A percentile compares a stretch with the other conserved stretches of the same genome.
phyloP scores from a whole-genome alignment of 2,113 vertebrate genomes.

The Oreochromis niloticus region DNA sequence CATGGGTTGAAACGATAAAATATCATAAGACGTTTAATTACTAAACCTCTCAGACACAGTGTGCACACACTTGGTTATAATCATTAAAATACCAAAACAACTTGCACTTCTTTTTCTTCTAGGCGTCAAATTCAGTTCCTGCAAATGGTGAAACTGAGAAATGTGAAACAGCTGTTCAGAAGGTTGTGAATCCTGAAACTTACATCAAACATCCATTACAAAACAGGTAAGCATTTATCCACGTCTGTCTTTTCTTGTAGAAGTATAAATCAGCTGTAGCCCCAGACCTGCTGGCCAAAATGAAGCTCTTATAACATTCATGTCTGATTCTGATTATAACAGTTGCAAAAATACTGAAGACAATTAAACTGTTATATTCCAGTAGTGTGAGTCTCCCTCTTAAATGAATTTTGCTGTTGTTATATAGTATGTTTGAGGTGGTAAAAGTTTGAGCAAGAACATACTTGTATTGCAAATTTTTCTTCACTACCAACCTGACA shows the following conservation, averaged over 20 bases:
- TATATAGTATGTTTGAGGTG: not conserved
- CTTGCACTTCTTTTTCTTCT: not conserved
- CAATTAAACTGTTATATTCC: fast-evolving
- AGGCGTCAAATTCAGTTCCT: slow-evolving; percentile 85
- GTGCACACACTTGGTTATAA: not conserved
- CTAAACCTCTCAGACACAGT: fast-evolving
- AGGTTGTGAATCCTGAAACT: slow-evolving; percentile 82
- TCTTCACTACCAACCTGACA: not conserved
- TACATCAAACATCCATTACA: slow-evolving; percentile 97
- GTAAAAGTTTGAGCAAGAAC: not conserved
- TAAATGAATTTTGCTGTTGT: not conserved
- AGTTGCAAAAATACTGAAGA: not conserved
- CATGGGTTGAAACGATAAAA: not conserved
- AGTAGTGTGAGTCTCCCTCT: not conserved
- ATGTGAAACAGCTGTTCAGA: slow-evolving; percentile 73
- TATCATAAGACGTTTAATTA: not conserved
- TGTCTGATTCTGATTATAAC: not conserved
- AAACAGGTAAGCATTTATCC: slow-evolving; percentile 77
- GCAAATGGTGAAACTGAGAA: slow-evolving; percentile 83
- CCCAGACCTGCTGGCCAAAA: not conserved
- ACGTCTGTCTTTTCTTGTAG: fast-evolving
- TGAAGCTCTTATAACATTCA: not conserved
- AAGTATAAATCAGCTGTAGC: not conserved
- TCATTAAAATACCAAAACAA: not conserved
- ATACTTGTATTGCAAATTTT: not conserved